Conservation (phyloP, 2,797 vertebrate species). For the Mionectes olivaceus region DNA sequence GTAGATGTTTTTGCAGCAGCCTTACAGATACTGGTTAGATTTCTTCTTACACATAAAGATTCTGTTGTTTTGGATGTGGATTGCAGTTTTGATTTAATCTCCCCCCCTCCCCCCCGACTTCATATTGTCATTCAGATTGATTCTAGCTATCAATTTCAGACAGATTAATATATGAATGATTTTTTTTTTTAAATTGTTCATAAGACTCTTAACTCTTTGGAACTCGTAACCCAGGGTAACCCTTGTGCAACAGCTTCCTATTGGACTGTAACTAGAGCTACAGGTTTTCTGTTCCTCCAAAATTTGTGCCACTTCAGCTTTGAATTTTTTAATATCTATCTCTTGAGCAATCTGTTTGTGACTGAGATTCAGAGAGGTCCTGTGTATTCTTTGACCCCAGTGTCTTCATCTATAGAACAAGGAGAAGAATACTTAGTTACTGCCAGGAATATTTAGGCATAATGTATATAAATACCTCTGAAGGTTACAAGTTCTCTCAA, state of each 20-base stretch:
- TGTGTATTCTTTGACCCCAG: background rate
- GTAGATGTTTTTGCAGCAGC: background rate
- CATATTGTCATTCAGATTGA: slow-evolving; percentile 30
- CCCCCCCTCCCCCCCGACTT: background rate
- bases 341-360: background rate
- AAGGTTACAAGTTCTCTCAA: background rate
- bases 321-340: background rate
- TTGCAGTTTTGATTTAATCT: background rate
- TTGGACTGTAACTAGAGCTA: background rate
- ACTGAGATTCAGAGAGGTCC: background rate
- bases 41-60: background rate
- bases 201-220: slow-evolving; percentile 10
- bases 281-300: background rate
- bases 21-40: background rate
- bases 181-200: no score
- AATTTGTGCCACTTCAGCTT: background rate
- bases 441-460: background rate
- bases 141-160: slow-evolving; percentile 28
- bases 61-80: background rate
- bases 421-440: background rate
- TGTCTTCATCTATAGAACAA: background rate
- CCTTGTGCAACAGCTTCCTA: background rate
- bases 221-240: background rate
- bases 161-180: slow-evolving; percentile 44
- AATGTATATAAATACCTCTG: background rate